phyloP scores from a whole-genome alignment of 92 coral and sea anemone genomes.

The Heliopora coerulea region DNA sequence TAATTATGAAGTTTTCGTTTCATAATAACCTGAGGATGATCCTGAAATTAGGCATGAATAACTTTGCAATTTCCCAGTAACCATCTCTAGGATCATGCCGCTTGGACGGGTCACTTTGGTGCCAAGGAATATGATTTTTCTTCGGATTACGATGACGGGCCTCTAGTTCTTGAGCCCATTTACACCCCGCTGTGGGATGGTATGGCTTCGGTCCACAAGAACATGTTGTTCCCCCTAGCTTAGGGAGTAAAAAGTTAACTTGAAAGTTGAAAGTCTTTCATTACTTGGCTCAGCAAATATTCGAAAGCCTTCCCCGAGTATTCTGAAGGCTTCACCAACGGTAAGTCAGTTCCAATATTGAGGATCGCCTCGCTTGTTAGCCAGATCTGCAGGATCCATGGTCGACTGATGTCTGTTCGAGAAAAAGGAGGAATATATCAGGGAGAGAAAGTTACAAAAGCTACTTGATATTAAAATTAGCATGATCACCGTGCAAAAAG shows the following conservation, averaged over 20 bases:
- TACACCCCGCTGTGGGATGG: background rate
- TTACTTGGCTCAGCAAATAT: constrained; percentile 3
- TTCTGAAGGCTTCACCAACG: constrained; percentile 21
- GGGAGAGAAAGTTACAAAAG: too few relatives aligned
- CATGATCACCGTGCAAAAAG: too few relatives aligned
- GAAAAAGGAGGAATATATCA: too few relatives aligned
- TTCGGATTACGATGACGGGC: constrained; percentile 54
- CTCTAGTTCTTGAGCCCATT: constrained; percentile 9
- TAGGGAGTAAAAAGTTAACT: background rate
- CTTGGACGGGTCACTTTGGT: constrained; percentile 58
- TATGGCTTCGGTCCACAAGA: background rate
- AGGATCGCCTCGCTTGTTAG: constrained; percentile 11
- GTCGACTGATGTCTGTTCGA: too few relatives aligned
- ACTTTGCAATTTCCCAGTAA: constrained; percentile 78
- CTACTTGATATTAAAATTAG: too few relatives aligned
- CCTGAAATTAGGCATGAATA: constrained; percentile 72
- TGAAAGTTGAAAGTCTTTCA: background rate
- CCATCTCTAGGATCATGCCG: constrained; percentile 69
- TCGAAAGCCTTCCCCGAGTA: constrained; percentile 13
- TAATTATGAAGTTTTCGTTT: too few relatives aligned
- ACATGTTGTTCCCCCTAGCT: constrained; percentile 7
- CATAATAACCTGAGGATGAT: too few relatives aligned
- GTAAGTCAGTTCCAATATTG: constrained; percentile 8
- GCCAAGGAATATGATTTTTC: constrained; percentile 50
- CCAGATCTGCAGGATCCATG: too few relatives aligned